Percentiles rank a stretch among this genome's conserved stretches.
Conservation (phyloP, 2,888 invertebrate species). For the Rapana venosa region DNA sequence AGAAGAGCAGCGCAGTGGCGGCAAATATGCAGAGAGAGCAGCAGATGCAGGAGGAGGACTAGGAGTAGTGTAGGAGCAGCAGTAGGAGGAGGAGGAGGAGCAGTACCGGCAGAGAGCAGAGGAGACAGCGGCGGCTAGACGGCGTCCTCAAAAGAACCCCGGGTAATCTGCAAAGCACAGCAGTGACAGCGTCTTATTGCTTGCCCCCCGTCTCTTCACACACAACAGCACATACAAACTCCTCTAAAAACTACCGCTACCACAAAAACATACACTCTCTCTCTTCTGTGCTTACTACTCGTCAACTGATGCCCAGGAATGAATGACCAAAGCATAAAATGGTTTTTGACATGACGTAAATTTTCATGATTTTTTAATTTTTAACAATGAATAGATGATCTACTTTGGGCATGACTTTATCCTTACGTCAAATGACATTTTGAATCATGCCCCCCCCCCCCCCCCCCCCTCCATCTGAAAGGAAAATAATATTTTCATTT, state of each 20-base stretch:
- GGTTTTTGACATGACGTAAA: background rate
- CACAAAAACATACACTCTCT: background rate
- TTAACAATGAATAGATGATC: background rate
- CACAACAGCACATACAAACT: background rate
- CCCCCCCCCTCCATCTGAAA: too few species aligned
- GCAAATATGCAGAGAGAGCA: background rate
- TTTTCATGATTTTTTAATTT: background rate
- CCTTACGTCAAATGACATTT: too few species aligned
- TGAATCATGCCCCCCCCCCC: too few species aligned
- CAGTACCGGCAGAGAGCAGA: constrained; percentile 39
- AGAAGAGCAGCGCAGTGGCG: constrained; percentile 23
- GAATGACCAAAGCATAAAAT: background rate
- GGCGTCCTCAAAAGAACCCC: constrained; percentile 50
- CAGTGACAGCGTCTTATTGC: constrained; percentile 41
- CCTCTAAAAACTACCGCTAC: background rate
- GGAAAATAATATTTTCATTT: too few species aligned
- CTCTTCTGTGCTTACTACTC: background rate
- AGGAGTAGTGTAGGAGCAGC: constrained; percentile 13
- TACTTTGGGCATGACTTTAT: too few species aligned
- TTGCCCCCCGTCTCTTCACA: background rate
- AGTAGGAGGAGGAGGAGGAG: background rate
- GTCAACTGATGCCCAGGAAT: background rate
- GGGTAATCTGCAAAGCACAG: constrained; percentile 52
- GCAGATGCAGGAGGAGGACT: constrained; percentile 19
- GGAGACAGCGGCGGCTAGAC: constrained; percentile 21